Evolutionary conservation across 2,888 invertebrate genomes (phyloP).

Genomic region (Torymus tubicola): DNA sequence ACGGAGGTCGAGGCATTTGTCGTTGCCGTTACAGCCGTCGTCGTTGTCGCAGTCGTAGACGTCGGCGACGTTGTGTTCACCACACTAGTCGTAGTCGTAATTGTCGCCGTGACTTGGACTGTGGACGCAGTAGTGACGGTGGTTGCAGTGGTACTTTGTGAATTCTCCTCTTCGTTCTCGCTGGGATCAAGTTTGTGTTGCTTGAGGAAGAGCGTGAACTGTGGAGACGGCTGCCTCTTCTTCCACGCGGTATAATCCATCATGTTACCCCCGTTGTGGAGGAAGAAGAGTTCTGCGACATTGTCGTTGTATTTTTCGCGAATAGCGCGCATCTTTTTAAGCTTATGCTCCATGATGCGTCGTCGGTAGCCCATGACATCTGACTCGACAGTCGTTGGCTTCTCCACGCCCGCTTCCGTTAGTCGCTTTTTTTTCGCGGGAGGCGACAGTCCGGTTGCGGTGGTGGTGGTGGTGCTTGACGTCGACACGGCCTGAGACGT

Average conservation of each 20-base stretch:
- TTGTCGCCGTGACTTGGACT: no score
- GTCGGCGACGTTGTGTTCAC: slow-evolving; percentile 6
- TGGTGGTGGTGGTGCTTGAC: background rate
- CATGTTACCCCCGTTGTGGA: slow-evolving; percentile 91
- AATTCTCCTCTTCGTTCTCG: slow-evolving; percentile 30
- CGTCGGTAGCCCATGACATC: slow-evolving; percentile 79
- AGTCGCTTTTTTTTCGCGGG: slow-evolving; percentile 77
- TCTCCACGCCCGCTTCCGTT: slow-evolving; percentile 72
- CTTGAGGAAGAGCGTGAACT: slow-evolving; percentile 86
- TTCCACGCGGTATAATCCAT: slow-evolving; percentile 92
- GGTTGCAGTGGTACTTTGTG: background rate
- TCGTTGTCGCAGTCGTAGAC: slow-evolving; percentile 8
- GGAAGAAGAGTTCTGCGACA: slow-evolving; percentile 90
- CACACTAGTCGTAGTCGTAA: slow-evolving; percentile 35
- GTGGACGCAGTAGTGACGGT: background rate
- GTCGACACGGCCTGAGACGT: slow-evolving; percentile 48
- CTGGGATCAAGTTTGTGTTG: slow-evolving; percentile 72
- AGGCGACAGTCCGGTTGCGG: slow-evolving; percentile 63
- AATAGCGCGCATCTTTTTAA: slow-evolving; percentile 83
- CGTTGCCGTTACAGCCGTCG: slow-evolving; percentile 56
- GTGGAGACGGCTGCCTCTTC: slow-evolving; percentile 86
- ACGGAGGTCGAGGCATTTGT: slow-evolving; percentile 35
- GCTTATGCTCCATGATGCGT: slow-evolving; percentile 84
- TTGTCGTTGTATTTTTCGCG: slow-evolving; percentile 87
- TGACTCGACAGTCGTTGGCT: slow-evolving; percentile 74